These are phyloP conservation scores for Miniopterus natalensis DNA, from an alignment of 2,113 vertebrate genomes.

Conservation along the genomic window DNA sequence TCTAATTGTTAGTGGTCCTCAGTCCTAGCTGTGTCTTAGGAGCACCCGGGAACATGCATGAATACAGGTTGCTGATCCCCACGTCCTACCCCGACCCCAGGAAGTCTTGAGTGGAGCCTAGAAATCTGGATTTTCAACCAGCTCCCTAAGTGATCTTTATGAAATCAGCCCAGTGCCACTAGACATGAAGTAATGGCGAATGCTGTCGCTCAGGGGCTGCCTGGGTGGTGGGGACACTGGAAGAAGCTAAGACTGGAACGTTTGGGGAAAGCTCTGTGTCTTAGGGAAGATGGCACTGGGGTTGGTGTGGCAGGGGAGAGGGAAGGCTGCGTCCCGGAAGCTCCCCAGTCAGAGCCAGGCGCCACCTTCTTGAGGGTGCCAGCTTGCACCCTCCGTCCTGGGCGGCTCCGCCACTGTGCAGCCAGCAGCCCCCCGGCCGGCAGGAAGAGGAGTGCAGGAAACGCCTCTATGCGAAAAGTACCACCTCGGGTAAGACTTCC, in stretches of 20 bases:
- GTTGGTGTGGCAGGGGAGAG: background rate
- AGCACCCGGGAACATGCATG: background rate
- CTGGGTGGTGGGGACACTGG: background rate
- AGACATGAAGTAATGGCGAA: background rate
- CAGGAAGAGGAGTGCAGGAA: background rate
- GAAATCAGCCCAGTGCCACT: background rate
- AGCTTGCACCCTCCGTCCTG: background rate
- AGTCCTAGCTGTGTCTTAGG: background rate
- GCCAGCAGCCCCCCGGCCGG: background rate
- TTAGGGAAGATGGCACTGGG: background rate
- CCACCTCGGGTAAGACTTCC: background rate
- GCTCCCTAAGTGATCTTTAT: background rate
- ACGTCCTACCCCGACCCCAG: background rate
- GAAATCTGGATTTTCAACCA: background rate
- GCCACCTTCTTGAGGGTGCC: background rate
- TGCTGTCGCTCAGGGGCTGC: background rate
- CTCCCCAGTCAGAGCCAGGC: background rate
- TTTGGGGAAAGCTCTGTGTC: background rate
- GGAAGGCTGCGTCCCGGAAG: background rate
- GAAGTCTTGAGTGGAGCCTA: background rate
- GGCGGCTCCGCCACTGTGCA: background rate
- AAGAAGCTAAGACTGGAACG: background rate
- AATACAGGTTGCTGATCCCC: background rate
- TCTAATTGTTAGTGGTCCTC: background rate
- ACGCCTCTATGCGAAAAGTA: background rate